Evolutionary conservation across 2,797 vertebrate species (phyloP).

Genomic region (Spheniscus humboldti): DNA sequence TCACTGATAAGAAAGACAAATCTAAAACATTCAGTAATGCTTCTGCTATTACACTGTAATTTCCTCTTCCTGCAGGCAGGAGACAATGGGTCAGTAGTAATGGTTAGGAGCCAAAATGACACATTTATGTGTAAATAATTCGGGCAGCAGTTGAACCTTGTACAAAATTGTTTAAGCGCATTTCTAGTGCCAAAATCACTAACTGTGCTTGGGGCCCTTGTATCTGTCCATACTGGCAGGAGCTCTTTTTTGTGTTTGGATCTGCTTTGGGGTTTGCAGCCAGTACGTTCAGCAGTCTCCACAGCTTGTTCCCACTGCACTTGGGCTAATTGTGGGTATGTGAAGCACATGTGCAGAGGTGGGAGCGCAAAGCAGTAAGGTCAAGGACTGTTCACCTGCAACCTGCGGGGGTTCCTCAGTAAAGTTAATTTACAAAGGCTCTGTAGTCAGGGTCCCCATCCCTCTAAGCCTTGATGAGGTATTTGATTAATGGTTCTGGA

Average conservation of each 20-base stretch:
- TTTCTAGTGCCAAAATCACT: background rate
- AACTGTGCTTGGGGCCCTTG: background rate
- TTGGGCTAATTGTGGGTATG: background rate
- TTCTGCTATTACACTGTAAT: background rate
- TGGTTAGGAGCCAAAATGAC: background rate
- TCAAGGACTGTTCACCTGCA: constrained; percentile 32
- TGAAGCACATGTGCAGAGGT: constrained; percentile 13
- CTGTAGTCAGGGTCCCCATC: background rate
- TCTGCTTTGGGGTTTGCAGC: background rate
- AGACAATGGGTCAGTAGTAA: background rate
- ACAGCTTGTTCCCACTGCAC: background rate
- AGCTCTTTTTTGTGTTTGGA: background rate
- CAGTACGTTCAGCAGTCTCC: background rate
- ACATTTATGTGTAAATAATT: background rate
- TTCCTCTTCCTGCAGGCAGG: background rate
- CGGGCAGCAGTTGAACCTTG: background rate
- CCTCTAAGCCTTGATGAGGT: constrained; percentile 15
- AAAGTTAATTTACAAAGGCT: constrained; percentile 38
- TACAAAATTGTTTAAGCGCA: background rate
- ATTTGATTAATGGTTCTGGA: constrained; percentile 53
- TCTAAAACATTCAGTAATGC: background rate
- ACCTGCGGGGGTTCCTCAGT: background rate
- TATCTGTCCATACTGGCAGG: background rate
- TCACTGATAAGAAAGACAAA: background rate
- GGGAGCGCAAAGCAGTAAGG: background rate